These are phyloP conservation scores for Actinia tenebrosa DNA, from an alignment of 64 coral and sea anemone species.

Conservation along the genomic window DNA sequence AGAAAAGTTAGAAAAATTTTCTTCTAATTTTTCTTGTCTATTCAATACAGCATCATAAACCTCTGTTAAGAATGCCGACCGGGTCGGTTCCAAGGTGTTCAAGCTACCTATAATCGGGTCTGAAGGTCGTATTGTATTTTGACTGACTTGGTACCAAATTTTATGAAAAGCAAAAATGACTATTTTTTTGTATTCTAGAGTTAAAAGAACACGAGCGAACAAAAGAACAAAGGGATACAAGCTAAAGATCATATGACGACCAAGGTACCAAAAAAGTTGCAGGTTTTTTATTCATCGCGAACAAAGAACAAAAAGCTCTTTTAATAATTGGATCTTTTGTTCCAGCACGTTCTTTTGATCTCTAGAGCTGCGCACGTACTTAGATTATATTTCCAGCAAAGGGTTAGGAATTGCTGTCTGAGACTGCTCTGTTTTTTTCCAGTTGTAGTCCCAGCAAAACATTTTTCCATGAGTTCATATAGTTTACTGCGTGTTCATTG, in stretches of 20 bases:
- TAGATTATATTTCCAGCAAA: not conserved
- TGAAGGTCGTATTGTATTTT: not conserved
- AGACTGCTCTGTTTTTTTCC: not conserved
- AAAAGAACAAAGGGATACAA: not conserved
- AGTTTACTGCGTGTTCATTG: constrained; percentile 11
- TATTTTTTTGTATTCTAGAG: not conserved
- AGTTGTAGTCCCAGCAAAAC: not conserved
- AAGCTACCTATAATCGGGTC: no score
- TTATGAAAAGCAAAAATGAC: not conserved
- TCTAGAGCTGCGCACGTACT: not conserved
- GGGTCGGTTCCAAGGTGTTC: no score
- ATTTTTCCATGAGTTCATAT: constrained; percentile 11
- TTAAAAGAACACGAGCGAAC: not conserved
- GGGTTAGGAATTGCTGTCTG: not conserved
- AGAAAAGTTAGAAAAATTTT: no score
- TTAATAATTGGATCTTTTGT: not conserved
- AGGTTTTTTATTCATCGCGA: not conserved
- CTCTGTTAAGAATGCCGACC: no score
- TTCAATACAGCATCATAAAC: no score
- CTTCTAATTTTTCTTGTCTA: no score
- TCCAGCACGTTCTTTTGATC: not conserved
- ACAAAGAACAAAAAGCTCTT: not conserved
- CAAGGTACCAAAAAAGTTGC: not conserved
- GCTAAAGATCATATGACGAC: not conserved
- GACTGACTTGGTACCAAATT: not conserved